A percentile compares a stretch with the other conserved stretches of the same genome.
Evolutionary conservation across 1,140 invertebrate genomes (phyloP).

Genomic region (honey bee (Apis mellifera)): Amel_HAv3.1 CM009938.2:5839501-5840000

Average conservation of each 20-base stretch:
- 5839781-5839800: not conserved
- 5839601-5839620: not conserved
- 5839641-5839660: constrained; percentile 27
- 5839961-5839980: constrained; percentile 7
- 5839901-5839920: constrained; percentile 34
- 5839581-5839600: not conserved
- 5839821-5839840: constrained; percentile 45
- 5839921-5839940: not conserved
- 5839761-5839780: too few species aligned
- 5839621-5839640: constrained; percentile 1
- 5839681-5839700: not conserved
- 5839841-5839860: constrained; percentile 37
- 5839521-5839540: not conserved
- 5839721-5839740: constrained; percentile 41
- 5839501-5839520: not conserved
- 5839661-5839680: not conserved
- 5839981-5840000: not conserved
- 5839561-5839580: not conserved
- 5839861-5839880: constrained; percentile 11
- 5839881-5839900: constrained; percentile 37
- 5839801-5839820: constrained; percentile 20
- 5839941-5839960: not conserved
- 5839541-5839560: not conserved
- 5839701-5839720: constrained; percentile 13
- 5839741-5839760: constrained; percentile 9